Evolutionary conservation across 2,113 vertebrate genomes (phyloP).

Genomic region (Rhinoderma darwinii): DNA sequence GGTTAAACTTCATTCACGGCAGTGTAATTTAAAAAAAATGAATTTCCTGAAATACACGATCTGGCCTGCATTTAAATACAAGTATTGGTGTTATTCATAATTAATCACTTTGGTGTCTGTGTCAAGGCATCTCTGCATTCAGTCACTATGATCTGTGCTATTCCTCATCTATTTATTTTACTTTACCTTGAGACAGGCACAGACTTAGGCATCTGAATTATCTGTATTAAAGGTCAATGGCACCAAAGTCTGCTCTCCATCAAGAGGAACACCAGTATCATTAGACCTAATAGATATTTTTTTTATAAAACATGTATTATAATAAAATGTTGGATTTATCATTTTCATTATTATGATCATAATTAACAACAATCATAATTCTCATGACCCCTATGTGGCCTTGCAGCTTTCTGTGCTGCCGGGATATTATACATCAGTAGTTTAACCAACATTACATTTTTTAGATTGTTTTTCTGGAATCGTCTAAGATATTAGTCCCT

Average conservation of each 20-base stretch:
- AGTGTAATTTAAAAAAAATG: slow-evolving; percentile 46
- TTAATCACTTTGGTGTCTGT: slow-evolving; percentile 1
- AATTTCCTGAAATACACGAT: slow-evolving; percentile 19
- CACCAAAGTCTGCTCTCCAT: not conserved
- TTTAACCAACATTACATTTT: too few relatives aligned
- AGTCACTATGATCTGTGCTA: not conserved
- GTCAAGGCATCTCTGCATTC: not conserved
- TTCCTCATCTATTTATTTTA: not conserved
- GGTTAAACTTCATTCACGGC: not conserved
- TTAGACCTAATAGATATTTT: not conserved
- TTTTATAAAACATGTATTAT: not conserved
- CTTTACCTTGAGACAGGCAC: not conserved
- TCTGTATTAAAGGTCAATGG: not conserved
- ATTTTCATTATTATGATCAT: not conserved
- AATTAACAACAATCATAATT: not conserved
- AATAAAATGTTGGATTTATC: not conserved
- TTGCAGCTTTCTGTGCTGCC: not conserved
- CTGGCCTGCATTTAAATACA: slow-evolving; percentile 15
- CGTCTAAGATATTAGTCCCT: too few relatives aligned
- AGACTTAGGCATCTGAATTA: not conserved
- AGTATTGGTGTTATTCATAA: not conserved
- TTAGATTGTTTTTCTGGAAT: too few relatives aligned
- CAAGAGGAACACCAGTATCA: not conserved
- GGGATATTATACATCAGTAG: too few relatives aligned
- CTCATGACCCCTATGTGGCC: not conserved